Conservation (phyloP, 2,113 vertebrate species). For the Danio rerio region DNA sequence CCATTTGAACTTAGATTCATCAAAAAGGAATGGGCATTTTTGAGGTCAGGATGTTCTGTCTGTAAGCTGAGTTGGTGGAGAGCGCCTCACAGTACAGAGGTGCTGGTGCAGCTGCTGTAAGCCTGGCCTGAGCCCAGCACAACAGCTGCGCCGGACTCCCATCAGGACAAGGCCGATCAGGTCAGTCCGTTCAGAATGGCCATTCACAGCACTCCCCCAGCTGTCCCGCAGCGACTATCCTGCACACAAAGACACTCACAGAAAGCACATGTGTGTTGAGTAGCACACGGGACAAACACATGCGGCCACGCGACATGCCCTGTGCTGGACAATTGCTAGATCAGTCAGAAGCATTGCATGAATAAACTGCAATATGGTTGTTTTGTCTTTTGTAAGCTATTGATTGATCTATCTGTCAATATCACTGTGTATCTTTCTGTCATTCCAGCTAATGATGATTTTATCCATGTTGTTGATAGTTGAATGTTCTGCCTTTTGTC, state of each 20-base stretch:
- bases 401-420: not conserved
- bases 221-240: conserved; percentile 39
- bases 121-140: not conserved
- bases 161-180: conserved; percentile 25
- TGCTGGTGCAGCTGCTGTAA: conserved; percentile 51
- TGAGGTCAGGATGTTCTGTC: not conserved
- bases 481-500: no score
- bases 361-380: not conserved
- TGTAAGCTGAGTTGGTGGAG: not conserved
- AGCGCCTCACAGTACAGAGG: conserved; percentile 38
- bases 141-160: conserved; percentile 48
- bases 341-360: conserved; percentile 55
- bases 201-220: conserved; percentile 46
- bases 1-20: not conserved
- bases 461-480: no score
- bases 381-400: not conserved
- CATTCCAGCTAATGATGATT: no score
- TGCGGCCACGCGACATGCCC: conserved; percentile 63
- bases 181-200: conserved; percentile 42
- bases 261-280: conserved; percentile 20
- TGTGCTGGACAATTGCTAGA: conserved; percentile 63
- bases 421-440: not conserved
- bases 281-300: conserved; percentile 30
- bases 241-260: conserved; percentile 28
- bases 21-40: not conserved